Percentiles rank a stretch among this genome's conserved stretches.
Evolutionary conservation across 2,888 invertebrate genomes (phyloP).

Genomic region (Chironomus tentans): DNA sequence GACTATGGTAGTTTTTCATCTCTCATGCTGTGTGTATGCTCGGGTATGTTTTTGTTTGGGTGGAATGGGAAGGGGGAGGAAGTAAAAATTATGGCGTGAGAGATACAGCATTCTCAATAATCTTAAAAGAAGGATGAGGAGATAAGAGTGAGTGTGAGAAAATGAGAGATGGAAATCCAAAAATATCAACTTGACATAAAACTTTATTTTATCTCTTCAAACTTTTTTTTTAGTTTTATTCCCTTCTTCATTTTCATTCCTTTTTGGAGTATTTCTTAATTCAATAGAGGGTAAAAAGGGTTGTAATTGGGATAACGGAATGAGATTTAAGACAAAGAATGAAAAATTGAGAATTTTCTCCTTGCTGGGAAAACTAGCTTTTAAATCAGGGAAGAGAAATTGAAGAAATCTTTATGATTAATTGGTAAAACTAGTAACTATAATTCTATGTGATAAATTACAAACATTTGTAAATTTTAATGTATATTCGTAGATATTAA

Average conservation of each 20-base stretch:
- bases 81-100: not conserved
- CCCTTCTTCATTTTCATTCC: not conserved
- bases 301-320: too few relatives aligned
- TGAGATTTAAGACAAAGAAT: too few relatives aligned
- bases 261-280: not conserved
- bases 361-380: too few relatives aligned
- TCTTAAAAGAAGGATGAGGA: not conserved
- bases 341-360: too few relatives aligned
- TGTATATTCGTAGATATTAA: too few relatives aligned
- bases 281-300: too few relatives aligned
- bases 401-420: too few relatives aligned
- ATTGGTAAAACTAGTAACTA: too few relatives aligned
- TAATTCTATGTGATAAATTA: too few relatives aligned
- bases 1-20: not conserved
- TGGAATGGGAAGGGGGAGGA: not conserved
- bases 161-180: slow-evolving; percentile 11
- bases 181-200: slow-evolving; percentile 20
- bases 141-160: slow-evolving; percentile 2
- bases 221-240: not conserved
- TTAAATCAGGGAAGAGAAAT: too few relatives aligned
- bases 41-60: not conserved
- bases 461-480: too few relatives aligned
- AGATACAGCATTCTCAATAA: not conserved
- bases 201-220: slow-evolving; percentile 19
- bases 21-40: not conserved